Base-by-base conservation (phyloP, 2,888 invertebrate genomes). In the Morpho deidamia region DNA sequence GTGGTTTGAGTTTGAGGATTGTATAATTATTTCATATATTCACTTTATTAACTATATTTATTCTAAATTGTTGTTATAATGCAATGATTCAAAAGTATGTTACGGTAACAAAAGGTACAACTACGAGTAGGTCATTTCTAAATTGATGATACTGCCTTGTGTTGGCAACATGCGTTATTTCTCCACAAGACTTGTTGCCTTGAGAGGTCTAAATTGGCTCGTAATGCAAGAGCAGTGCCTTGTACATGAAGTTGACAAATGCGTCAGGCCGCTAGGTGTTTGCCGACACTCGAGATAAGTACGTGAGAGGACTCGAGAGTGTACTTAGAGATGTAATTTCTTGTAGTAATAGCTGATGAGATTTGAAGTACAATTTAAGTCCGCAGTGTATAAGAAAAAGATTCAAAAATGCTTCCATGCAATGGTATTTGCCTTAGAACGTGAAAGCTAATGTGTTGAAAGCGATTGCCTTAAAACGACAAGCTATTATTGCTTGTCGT, bases 241-340 rank as follows among this genome's bases (percentile, higher is more conserved):
- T 59, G 61, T 52, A 53, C 51, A 49, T 55, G 56, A 58, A 78
- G 78, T 77, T 82, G 82, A 83, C 81, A 82, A 82, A 83, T 82
- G 80, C 71, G 73, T 64, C 66, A 62, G 65, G 69, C 66, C 39
- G 43, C 44, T 53, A 52, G 57, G 75, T 83, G 79, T 82, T 79
- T 78, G 75, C 68, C 63, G 71, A 74, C 70, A 66, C 66, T 50
- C 46, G 49, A 56, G 50, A 14, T 38, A 40, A 41, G 51, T 46
- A 51, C 53, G 56, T 48, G 53, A 53, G 51, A 53, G 46, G 37
- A 14, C 47, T 44, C 35, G 44, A 43, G 47, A 47, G 44, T 65
- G 59, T 59, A 56, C 67, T 61, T 63, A 66, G 61, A 43, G 11
- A 10, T 56, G 37, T 41, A 41, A 48, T 48, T 44, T 51, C 38